phyloP scores from a whole-genome alignment of 2,113 vertebrate genomes.

The Plecturocebus donacophilus region DNA sequence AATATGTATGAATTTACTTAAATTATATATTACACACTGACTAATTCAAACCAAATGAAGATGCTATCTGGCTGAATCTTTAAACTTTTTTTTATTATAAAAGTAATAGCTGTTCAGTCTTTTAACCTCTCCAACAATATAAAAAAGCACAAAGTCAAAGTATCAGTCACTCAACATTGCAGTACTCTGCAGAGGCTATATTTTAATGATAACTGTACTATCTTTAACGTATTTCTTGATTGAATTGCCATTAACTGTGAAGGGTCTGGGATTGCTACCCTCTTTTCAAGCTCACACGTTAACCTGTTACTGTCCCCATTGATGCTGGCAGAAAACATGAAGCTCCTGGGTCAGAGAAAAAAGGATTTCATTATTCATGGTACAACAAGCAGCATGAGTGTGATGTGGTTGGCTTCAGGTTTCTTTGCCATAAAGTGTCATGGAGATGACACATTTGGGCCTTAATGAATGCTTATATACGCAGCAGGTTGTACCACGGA shows the following conservation, averaged over 20 bases:
- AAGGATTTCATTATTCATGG: not conserved
- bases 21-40: not conserved
- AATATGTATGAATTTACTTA: too few species aligned
- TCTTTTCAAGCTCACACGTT: not conserved
- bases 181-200: not conserved
- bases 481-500: not conserved
- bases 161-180: not conserved
- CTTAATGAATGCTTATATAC: not conserved
- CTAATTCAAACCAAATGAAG: not conserved
- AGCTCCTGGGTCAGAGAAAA: not conserved
- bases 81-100: not conserved
- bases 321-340: not conserved
- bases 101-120: not conserved
- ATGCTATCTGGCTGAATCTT: not conserved
- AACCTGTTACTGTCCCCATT: not conserved
- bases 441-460: rapidly evolving
- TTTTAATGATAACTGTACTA: not conserved
- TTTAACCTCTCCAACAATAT: not conserved
- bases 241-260: not conserved
- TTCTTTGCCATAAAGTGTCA: too few species aligned
- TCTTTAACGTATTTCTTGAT: not conserved
- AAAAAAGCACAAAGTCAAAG: not conserved
- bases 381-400: not conserved
- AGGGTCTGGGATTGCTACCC: too few species aligned
- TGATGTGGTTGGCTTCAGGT: not conserved